These are phyloP conservation scores for Eupristina koningsbergeri DNA, from an alignment of 1,140 invertebrate species.

Conservation along the genomic window DNA sequence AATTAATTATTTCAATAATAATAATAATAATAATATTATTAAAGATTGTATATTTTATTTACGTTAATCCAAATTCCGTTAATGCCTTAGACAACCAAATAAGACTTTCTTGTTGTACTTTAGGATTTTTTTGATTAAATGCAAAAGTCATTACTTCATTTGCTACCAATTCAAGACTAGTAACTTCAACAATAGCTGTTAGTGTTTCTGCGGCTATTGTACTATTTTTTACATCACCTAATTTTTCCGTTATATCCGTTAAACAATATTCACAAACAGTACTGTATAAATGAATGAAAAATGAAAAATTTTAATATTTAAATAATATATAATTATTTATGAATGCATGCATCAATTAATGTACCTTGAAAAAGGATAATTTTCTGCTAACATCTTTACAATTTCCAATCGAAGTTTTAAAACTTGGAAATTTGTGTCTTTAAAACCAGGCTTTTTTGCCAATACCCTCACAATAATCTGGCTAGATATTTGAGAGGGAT, in stretches of 20 bases:
- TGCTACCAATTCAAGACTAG: constrained; percentile 83
- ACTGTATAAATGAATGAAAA: constrained; percentile 64
- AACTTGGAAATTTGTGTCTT: constrained; percentile 95
- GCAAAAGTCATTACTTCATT: constrained; percentile 82
- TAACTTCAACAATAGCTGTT: constrained; percentile 83
- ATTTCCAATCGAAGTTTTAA: constrained; percentile 88
- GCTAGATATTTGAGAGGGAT: constrained; percentile 78
- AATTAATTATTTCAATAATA: constrained; percentile 11
- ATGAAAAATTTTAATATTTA: constrained; percentile 32
- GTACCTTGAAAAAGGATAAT: constrained; percentile 81
- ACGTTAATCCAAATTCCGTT: constrained; percentile 88
- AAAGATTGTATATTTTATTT: constrained; percentile 63
- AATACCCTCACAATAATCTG: constrained; percentile 85
- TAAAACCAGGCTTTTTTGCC: constrained; percentile 90
- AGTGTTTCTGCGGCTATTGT: constrained; percentile 80
- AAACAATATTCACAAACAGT: constrained; percentile 84
- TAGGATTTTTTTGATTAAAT: constrained; percentile 92
- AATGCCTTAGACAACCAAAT: constrained; percentile 85
- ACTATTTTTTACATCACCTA: constrained; percentile 89
- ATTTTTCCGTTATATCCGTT: constrained; percentile 87
- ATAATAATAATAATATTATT: constrained; percentile 9
- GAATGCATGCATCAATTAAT: background rate
- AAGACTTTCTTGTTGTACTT: constrained; percentile 89
- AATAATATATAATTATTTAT: background rate
- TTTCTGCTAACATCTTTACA: constrained; percentile 84